These are phyloP conservation scores for Dilophus febrilis DNA, from an alignment of 2,888 invertebrate species.

Conservation along the genomic window DNA sequence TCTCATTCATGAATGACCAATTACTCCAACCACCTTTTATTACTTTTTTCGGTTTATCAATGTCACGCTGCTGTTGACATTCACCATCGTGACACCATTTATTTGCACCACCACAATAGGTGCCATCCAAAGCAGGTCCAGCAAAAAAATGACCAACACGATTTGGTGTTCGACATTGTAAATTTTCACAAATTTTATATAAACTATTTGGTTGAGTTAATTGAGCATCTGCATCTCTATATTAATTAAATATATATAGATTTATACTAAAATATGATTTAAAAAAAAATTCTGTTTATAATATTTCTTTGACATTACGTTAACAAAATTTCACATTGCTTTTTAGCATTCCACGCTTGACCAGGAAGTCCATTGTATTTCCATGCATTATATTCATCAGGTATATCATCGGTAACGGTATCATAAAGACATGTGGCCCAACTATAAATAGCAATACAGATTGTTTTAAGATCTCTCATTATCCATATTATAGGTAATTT, in stretches of 20 bases:
- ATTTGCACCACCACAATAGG: slow-evolving; percentile 44
- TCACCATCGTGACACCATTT: slow-evolving; percentile 52
- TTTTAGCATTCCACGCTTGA: slow-evolving; percentile 50
- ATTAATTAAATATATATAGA: neutral
- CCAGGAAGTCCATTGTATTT: slow-evolving; percentile 49
- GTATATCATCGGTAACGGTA: too few relatives aligned
- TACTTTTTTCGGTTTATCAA: slow-evolving; percentile 19
- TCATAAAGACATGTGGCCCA: too few relatives aligned
- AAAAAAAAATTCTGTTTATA: too few relatives aligned
- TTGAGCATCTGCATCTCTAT: slow-evolving; percentile 46
- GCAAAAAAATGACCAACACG: slow-evolving; percentile 57
- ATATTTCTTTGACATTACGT: too few relatives aligned
- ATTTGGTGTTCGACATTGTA: slow-evolving; percentile 55
- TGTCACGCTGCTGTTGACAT: slow-evolving; percentile 31
- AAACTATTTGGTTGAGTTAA: slow-evolving; percentile 29
- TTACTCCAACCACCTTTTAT: slow-evolving; percentile 42
- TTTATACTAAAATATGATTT: neutral
- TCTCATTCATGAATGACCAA: slow-evolving; percentile 41
- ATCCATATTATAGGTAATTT: too few relatives aligned
- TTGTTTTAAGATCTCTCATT: too few relatives aligned
- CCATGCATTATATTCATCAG: slow-evolving; percentile 39
- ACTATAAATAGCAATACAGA: too few relatives aligned
- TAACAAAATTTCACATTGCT: slow-evolving; percentile 55
- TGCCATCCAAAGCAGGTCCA: slow-evolving; percentile 71
- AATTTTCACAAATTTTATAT: slow-evolving; percentile 40